These are phyloP conservation scores for Hypotaenidia philippensis DNA, from an alignment of 2,797 vertebrate genomes.

Conservation along the genomic window DNA sequence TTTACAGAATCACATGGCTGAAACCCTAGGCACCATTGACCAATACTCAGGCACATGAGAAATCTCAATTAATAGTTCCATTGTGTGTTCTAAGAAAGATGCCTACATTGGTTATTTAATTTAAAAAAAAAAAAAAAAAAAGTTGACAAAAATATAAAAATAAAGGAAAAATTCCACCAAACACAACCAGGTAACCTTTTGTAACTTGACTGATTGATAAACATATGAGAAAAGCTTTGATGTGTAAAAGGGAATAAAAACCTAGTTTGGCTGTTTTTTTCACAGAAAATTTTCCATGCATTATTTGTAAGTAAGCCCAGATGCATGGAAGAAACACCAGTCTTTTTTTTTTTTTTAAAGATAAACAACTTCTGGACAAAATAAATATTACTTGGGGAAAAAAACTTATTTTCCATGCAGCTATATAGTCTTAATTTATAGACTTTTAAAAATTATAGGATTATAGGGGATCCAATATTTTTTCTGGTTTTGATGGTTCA, in stretches of 20 bases:
- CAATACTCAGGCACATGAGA: accelerated
- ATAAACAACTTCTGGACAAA: not conserved
- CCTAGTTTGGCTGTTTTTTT: not conserved
- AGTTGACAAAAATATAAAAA: not conserved
- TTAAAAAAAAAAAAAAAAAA: not conserved
- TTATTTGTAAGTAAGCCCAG: not conserved
- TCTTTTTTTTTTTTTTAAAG: not conserved
- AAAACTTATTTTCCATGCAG: not conserved
- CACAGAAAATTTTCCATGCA: not conserved
- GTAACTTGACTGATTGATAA: not conserved
- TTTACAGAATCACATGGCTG: not conserved
- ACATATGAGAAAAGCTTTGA: not conserved
- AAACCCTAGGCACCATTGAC: not conserved
- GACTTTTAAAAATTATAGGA: not conserved
- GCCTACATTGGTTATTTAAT: not conserved
- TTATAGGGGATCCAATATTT: not conserved
- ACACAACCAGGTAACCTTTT: not conserved
- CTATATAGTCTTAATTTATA: not conserved
- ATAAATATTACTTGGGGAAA: not conserved
- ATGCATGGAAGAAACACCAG: not conserved
- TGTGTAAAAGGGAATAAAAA: not conserved
- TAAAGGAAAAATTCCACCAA: not conserved
- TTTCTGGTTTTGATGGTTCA: not conserved
- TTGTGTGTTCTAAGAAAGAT: accelerated
- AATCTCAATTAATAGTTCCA: not conserved